Evolutionary conservation across 2,888 invertebrate species (phyloP), one percentile per base, ranked within the genome.

Genomic region (Pecten maximus): DNA sequence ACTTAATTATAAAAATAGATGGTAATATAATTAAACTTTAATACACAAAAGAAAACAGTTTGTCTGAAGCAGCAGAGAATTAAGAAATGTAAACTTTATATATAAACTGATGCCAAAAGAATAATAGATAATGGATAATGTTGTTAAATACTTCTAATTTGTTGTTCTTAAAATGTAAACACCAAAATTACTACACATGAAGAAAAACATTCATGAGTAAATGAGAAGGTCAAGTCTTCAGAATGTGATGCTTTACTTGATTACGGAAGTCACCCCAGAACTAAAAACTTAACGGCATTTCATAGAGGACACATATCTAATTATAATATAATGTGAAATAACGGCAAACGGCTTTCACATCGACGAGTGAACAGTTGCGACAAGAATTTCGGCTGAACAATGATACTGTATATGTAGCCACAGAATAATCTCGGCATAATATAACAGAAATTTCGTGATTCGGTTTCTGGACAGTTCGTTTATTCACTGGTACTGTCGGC

Each of bases 331-430:
- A 28, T 28, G 74, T 74, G 28, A 10, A 74, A 74, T 1, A 74
- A 74, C 74, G 74, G 74, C 74, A 28, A 74, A 74, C 74, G 74
- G 74, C 74, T 74, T 74, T 74, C 35, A 74, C 74, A 35, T 35
- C 74, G 74, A 74, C 74, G 74, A 74, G 35, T 15, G 2, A n/a
- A 60, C 15, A 74, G 50, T 54, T 74, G 74, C 28, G 74, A 74
- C 28, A 74, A 74, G 8, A 28, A 28, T 35, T 74, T 74, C 74
- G 74, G 28, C 8, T 35, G 8, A 35, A 74, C 28, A 28, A 74
- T 74, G 74, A 74, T 10, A 74, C 28, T 35, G 4, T 74, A 28
- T 74, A 23, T 8, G 35, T 35, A 74, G 35, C 35, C 6, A 12
- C 6, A 74, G 8, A 74, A 10, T 35, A 35, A 8, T 74, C 10